A percentile compares a stretch with the other conserved stretches of the same genome.
Evolutionary conservation across 1,140 invertebrate genomes (phyloP).

Genomic region (Diuraphis noxia): DNA sequence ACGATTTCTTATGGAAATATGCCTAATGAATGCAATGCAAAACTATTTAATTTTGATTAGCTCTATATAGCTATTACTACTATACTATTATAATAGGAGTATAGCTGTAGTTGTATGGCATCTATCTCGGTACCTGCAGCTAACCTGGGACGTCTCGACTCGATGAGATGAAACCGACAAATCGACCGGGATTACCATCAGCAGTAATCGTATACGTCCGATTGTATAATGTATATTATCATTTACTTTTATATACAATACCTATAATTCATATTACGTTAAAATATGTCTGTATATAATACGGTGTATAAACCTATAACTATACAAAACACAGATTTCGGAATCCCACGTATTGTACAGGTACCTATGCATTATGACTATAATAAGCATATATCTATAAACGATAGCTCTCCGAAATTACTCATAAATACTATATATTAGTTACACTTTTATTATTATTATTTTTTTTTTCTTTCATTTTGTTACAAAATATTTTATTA

Average conservation of each 20-base stretch:
- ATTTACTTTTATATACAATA: neutral
- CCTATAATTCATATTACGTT: neutral
- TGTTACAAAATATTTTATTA: slow-evolving; percentile 25
- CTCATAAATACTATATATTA: slow-evolving; percentile 24
- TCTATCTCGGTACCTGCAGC: neutral
- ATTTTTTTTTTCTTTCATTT: neutral
- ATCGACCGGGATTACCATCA: neutral
- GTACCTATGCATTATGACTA: neutral
- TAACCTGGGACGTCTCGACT: neutral
- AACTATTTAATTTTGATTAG: too few species aligned
- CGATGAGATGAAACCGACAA: neutral
- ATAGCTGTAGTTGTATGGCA: too few species aligned
- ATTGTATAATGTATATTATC: too few species aligned
- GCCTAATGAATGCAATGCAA: too few species aligned
- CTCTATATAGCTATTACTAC: too few species aligned
- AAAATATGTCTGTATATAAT: neutral
- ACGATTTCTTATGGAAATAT: too few species aligned
- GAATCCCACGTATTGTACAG: neutral
- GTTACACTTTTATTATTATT: slow-evolving; percentile 42
- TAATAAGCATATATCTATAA: neutral
- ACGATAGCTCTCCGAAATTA: neutral
- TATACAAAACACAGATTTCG: neutral
- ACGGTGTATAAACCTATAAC: neutral
- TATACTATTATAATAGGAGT: too few species aligned
- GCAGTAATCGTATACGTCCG: neutral